These are phyloP conservation scores for Platynereis dumerilii DNA, from an alignment of 2,888 invertebrate genomes.

Conservation along the genomic window DNA sequence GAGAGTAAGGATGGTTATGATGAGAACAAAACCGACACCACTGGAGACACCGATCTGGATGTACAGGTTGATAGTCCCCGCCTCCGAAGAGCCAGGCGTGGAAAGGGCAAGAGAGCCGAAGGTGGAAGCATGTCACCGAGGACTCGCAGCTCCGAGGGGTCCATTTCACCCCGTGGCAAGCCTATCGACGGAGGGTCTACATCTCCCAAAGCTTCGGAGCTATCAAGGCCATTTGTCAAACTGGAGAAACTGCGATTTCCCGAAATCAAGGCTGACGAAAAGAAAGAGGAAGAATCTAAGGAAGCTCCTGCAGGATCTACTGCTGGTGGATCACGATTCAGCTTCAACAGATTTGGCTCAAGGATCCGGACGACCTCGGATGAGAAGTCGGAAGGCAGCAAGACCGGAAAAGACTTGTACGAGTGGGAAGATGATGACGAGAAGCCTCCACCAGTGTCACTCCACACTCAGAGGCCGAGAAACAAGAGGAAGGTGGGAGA, in stretches of 20 bases:
- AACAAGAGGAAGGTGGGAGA: conserved; percentile 8
- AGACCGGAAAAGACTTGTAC: conserved; percentile 32
- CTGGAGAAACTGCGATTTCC: conserved; percentile 41
- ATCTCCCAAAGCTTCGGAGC: conserved; percentile 20
- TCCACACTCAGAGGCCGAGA: background rate
- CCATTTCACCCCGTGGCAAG: conserved; percentile 18
- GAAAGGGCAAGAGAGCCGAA: conserved; percentile 19
- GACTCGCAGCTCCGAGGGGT: conserved; percentile 10
- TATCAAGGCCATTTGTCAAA: conserved; percentile 42
- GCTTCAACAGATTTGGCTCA: background rate
- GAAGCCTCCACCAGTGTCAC: conserved; percentile 13
- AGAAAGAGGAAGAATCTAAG: conserved; percentile 5
- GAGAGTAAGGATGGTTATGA: conserved; percentile 14
- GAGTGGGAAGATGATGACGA: conserved; percentile 38
- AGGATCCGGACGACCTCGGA: background rate
- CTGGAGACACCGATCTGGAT: conserved; percentile 4
- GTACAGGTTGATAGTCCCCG: conserved; percentile 12
- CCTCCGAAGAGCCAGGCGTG: conserved; percentile 1
- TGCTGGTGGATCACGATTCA: conserved; percentile 2
- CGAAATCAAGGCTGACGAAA: conserved; percentile 9
- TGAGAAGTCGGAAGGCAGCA: background rate
- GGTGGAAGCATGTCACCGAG: conserved; percentile 20
- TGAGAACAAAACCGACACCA: conserved; percentile 10
- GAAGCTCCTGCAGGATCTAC: background rate
- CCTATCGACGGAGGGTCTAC: conserved; percentile 20